These are phyloP conservation scores for Agonopterix subpropinquella DNA, from an alignment of 2,888 invertebrate genomes.

Conservation along the genomic window DNA sequence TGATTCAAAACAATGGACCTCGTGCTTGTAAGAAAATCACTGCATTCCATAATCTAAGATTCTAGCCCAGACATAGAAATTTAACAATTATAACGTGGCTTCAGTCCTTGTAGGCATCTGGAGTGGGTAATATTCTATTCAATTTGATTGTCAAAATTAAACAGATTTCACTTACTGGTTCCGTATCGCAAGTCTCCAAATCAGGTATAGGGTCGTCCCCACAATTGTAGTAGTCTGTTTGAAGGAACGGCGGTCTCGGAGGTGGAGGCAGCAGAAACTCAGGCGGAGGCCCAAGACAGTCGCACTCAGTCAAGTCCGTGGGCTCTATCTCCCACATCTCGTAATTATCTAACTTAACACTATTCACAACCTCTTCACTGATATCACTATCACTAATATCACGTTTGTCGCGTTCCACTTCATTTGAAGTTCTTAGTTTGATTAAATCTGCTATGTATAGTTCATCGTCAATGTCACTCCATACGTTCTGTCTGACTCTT, in stretches of 20 bases:
- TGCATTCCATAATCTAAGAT: no score
- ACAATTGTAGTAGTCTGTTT: conserved; percentile 79
- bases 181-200: conserved; percentile 84
- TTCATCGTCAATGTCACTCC: conserved; percentile 69
- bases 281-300: conserved; percentile 84
- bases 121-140: no score
- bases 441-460: conserved; percentile 68
- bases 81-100: neutral
- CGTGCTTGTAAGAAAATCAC: no score
- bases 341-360: conserved; percentile 73
- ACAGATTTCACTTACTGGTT: conserved; percentile 78
- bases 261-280: conserved; percentile 85
- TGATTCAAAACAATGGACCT: no score
- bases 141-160: neutral
- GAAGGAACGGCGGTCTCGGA: conserved; percentile 82
- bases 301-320: conserved; percentile 83
- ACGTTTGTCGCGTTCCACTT: conserved; percentile 65
- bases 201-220: conserved; percentile 82
- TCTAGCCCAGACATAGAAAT: neutral
- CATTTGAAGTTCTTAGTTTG: conserved; percentile 62
- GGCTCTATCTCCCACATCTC: conserved; percentile 84
- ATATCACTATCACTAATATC: conserved; percentile 68
- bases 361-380: conserved; percentile 72
- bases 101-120: no score
- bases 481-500: conserved; percentile 60